Percentiles rank a stretch among this genome's conserved stretches.
Conservation (phyloP, 2,113 vertebrate genomes). For the Nerophis ophidion region DNA sequence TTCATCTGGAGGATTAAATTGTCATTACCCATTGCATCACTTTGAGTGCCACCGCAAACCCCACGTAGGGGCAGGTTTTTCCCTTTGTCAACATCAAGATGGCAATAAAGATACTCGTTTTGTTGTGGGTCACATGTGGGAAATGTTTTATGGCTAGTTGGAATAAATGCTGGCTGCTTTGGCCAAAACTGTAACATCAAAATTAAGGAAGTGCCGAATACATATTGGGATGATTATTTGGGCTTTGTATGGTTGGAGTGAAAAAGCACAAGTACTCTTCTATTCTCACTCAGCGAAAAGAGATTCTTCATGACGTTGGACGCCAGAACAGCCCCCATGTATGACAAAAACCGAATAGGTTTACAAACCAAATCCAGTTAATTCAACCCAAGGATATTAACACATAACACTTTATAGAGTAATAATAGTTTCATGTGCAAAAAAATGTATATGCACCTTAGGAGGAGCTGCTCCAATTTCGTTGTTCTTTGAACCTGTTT, state of each 20-base stretch:
- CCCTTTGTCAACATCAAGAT: not conserved
- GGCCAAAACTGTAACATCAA: constrained; percentile 6
- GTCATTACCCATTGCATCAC: not conserved
- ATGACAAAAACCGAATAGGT: too few species aligned
- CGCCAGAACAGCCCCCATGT: too few species aligned
- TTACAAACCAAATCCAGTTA: too few species aligned
- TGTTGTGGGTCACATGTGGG: not conserved
- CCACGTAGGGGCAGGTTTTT: not conserved
- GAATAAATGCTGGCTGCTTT: not conserved
- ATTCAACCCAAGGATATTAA: too few species aligned
- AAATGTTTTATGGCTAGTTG: constrained; percentile 3
- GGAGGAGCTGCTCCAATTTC: too few species aligned
- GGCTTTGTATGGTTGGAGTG: not conserved
- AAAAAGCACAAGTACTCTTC: too few species aligned
- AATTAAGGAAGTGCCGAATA: not conserved
- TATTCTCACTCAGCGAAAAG: too few species aligned
- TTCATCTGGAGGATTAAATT: constrained; percentile 1
- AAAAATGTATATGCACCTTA: too few species aligned
- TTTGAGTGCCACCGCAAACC: not conserved
- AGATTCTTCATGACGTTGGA: too few species aligned
- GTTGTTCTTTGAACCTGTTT: too few species aligned
- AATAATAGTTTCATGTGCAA: too few species aligned
- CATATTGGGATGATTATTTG: not conserved
- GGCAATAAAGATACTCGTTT: constrained; percentile 1
- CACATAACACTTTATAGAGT: too few species aligned